Evolutionary conservation across 2,113 vertebrate species (phyloP), one percentile per base, ranked within the genome.

Genomic region (Rhizomys pruinosus): DNA sequence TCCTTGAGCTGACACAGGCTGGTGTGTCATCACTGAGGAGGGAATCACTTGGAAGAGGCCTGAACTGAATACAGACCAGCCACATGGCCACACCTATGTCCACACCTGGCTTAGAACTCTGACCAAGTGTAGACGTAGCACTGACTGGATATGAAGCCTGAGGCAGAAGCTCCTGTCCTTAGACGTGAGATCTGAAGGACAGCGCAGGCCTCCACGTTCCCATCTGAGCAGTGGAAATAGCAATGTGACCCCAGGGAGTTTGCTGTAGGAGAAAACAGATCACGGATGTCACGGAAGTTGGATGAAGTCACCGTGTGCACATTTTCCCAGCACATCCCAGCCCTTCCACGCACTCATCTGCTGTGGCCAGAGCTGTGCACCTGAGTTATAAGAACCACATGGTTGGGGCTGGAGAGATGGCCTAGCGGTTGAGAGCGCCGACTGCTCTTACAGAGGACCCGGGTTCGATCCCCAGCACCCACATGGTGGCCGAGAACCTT

Each of bases 71-170:
- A 59, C 4, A 3, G 32, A 22, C 4, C 25, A 11, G 5, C 7
- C 0, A 3, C 61, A 22, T 7, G 25, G 3, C 81, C 27, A n/a
- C n/a, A n/a, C n/a, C n/a, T n/a, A n/a, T n/a, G n/a, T n/a, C n/a
- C n/a, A n/a, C n/a, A 3, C 44, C 39, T 4, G 19, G 8, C 59
- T 27, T 0, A n/a, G 25, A 55, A 79, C 42, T 71, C 7, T 5
- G 23, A 66, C 32, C 0, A 1, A 17, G 61, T 5, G 3, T 5
- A 19, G 47, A 52, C 20, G 68, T 37, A 10, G 37, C 2, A 2
- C 12, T 34, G 0, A n/a, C 0, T 23, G 42, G 78, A 44, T 19
- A 11, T 0, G 0, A 2, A 78, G 15, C 44, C 34, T 29, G 55
- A 22, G 34, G 29, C 61, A 17, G 69, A 19, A 16, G 5, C 69